Conservation (phyloP, 2,113 vertebrate species). For the Turnix velox region DNA sequence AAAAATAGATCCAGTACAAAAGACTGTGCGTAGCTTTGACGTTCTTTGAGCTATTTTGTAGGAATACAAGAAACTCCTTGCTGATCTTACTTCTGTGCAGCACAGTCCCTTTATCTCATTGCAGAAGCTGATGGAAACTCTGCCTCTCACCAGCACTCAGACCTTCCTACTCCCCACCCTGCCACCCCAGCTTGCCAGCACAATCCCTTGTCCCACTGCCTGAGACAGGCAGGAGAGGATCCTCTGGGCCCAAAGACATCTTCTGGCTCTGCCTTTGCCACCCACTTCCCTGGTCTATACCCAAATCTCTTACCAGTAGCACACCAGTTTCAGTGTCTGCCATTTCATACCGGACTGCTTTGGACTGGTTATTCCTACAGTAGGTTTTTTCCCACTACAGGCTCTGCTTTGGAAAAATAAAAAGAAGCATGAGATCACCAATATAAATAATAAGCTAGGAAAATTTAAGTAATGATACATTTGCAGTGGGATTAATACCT, state of each 20-base stretch:
- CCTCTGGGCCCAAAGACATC: background rate
- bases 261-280: background rate
- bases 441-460: background rate
- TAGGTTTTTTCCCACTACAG: background rate
- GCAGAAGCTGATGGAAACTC: background rate
- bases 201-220: background rate
- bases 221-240: background rate
- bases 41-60: background rate
- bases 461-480: background rate
- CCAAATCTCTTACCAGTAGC: background rate
- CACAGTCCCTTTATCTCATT: background rate
- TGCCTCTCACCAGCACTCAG: background rate
- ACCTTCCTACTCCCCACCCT: background rate
- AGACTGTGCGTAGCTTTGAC: background rate
- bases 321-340: background rate
- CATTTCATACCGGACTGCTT: background rate
- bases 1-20: background rate
- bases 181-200: background rate
- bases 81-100: background rate
- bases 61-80: background rate
- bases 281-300: background rate
- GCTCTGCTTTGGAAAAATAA: background rate
- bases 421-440: background rate
- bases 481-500: background rate
- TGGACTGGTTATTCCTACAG: background rate